phyloP scores from a whole-genome alignment of 2,113 vertebrate species.

The Nycticorax nycticorax region DNA sequence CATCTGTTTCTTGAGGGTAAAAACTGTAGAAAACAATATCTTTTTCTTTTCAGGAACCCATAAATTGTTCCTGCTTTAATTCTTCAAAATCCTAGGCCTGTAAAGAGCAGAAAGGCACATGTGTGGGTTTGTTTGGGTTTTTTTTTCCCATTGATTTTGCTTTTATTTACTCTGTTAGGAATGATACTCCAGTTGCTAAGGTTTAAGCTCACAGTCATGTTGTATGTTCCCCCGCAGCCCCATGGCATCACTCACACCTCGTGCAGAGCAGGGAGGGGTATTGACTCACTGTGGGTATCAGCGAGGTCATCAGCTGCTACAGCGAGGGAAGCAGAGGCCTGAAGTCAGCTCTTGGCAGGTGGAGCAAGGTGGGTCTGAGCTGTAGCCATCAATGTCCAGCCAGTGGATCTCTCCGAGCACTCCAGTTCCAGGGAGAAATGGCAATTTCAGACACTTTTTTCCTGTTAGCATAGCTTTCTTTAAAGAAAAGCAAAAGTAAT shows the following conservation, averaged over 20 bases:
- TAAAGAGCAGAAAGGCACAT: background rate
- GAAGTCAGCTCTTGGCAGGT: background rate
- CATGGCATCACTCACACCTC: background rate
- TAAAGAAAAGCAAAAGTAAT: background rate
- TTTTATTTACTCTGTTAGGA: background rate
- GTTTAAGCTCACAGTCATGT: rapidly evolving
- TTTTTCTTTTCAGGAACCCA: background rate
- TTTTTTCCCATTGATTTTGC: background rate
- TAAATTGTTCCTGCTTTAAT: rapidly evolving
- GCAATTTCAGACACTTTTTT: background rate
- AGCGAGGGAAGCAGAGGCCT: background rate
- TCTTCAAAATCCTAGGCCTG: background rate
- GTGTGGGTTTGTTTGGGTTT: rapidly evolving
- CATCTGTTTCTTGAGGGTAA: background rate
- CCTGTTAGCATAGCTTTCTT: background rate
- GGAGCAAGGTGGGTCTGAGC: background rate
- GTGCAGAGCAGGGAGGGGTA: background rate
- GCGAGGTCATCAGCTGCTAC: background rate
- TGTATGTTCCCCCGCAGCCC: background rate
- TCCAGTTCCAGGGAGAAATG: background rate
- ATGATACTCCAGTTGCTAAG: background rate
- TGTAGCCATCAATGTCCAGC: background rate
- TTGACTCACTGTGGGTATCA: background rate
- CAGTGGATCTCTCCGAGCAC: background rate
- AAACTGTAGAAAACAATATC: background rate